These are phyloP conservation scores for Ageneiosus marmoratus DNA, from an alignment of 2,113 vertebrate species.

Conservation along the genomic window DNA sequence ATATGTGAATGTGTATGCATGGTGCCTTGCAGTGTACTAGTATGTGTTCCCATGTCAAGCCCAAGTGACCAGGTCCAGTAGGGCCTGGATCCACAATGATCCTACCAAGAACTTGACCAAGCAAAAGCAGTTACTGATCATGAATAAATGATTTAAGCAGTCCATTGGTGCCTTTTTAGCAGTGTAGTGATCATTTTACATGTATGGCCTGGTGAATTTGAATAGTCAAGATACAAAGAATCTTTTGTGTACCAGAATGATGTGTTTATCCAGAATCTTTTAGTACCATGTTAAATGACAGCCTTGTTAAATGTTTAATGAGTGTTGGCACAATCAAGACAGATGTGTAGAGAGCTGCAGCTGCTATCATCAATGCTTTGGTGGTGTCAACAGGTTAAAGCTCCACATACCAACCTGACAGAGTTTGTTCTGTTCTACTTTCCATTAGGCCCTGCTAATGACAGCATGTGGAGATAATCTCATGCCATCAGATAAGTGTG, in stretches of 20 bases:
- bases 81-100: not conserved
- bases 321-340: not conserved
- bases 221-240: not conserved
- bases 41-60: not conserved
- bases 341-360: not conserved
- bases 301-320: too few relatives aligned
- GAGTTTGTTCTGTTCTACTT: not conserved
- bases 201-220: not conserved
- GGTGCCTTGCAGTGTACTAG: not conserved
- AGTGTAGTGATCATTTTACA: not conserved
- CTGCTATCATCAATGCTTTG: not conserved
- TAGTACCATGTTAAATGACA: not conserved
- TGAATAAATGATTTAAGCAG: not conserved
- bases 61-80: not conserved
- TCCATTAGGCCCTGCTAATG: constrained; percentile 4
- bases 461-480: constrained; percentile 14
- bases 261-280: not conserved
- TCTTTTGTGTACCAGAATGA: not conserved
- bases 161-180: not conserved
- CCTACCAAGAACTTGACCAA: too few relatives aligned
- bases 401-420: not conserved
- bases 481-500: constrained; percentile 40
- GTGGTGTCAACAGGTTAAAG: not conserved
- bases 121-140: not conserved
- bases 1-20: not conserved